phyloP scores from a whole-genome alignment of 35 echinoderm and acorn worm genomes.

The Nesometra sesokonis region DNA sequence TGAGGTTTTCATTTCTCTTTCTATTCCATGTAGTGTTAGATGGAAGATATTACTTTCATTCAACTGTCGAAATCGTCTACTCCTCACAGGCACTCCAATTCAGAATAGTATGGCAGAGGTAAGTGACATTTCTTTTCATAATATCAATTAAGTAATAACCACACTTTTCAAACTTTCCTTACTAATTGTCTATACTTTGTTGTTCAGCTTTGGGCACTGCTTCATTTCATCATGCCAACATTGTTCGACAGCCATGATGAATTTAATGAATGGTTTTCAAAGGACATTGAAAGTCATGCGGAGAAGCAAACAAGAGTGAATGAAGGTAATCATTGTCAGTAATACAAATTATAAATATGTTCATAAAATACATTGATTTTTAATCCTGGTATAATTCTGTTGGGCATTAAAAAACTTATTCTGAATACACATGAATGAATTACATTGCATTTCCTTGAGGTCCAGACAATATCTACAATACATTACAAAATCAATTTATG shows the following conservation, averaged over 20 bases:
- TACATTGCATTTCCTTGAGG: no score
- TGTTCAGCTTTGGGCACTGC: slow-evolving; percentile 77
- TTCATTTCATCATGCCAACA: slow-evolving; percentile 96
- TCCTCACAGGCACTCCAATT: slow-evolving; percentile 89
- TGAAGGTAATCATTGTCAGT: no score
- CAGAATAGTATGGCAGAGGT: slow-evolving; percentile 99
- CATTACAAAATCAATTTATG: no score
- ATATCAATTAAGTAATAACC: no score
- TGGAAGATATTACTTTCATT: slow-evolving; percentile 89
- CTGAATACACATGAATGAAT: no score
- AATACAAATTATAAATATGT: no score
- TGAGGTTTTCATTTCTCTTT: neutral
- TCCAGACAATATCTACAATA: no score
- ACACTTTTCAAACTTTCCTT: no score
- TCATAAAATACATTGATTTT: no score
- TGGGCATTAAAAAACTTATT: no score
- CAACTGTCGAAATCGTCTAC: slow-evolving; percentile 88
- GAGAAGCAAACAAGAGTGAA: slow-evolving; percentile 90
- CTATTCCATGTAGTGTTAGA: slow-evolving; percentile 36
- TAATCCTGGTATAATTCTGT: no score
- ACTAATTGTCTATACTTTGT: neutral
- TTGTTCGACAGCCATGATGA: slow-evolving; percentile 97
- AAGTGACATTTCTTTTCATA: neutral
- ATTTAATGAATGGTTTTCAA: slow-evolving; percentile 99
- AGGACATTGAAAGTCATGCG: slow-evolving; percentile 96